Base-by-base conservation (phyloP, 2,113 vertebrate species). In the Procavia capensis region DNA sequence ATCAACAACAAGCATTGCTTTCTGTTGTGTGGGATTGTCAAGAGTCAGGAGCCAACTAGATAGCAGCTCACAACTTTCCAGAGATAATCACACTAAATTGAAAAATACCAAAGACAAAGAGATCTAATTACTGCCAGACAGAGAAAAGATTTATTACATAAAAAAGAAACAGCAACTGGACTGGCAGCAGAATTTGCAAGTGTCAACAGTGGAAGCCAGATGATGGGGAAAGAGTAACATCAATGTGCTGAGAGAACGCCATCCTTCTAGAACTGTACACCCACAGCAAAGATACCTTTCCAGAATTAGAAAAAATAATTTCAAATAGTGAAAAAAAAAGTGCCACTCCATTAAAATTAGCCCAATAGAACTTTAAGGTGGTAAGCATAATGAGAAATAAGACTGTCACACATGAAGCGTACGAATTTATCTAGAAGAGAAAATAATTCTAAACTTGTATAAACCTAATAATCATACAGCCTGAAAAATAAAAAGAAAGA, bases 401-500 rank as follows among this genome's bases (percentile, higher is more conserved):
- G 29, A 43, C 16, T 64, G 36, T 66, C 63, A 86, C 29, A 83
- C 81, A 92, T 90, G 10, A 86, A 81, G 4, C 22, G 34, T 54
- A 61, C 80, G 79, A 36, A 19, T 41, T 86, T 82, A 57, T n/a
- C n/a, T 43, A 63, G n/a, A 88, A 88, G 57, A 74, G 20, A 86
- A 54, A 70, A 63, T 41, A 63, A 83, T 57, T 9, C 61, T 87
- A 76, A 89, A 64, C 6, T 39, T 92, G 8, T 39, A 82, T 25
- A 13, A 29, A 25, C 19, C n/a, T 57, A 95, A 79, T 27, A 95
- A 92, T n/a, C n/a, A n/a, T 8, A 70, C 2, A 82, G 59, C 22
- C n/a, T 88, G 50, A 88, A 93, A 97, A 85, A 85, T 5, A 68
- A 45, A 91, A 43, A 59, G 75, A 41, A 85, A 85, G 95, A 90